Evolutionary conservation across 2,797 vertebrate genomes (phyloP).

Genomic region (Hippocampus kuda): DNA sequence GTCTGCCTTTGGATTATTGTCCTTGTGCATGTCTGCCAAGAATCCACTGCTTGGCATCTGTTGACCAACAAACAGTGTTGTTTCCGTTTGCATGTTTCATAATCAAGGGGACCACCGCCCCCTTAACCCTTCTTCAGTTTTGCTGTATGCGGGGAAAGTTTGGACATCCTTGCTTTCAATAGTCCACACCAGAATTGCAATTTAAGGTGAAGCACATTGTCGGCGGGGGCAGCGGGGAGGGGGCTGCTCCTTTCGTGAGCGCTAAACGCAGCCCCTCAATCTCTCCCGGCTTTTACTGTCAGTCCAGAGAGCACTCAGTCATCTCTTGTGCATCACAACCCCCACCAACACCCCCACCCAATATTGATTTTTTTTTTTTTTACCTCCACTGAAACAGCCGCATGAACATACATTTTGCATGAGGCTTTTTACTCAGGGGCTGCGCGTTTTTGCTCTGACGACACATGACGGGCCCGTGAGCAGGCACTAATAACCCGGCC

Average conservation of each 20-base stretch:
- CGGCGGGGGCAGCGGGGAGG: constrained; percentile 34
- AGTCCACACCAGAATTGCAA: constrained; percentile 85
- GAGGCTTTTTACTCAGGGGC: constrained; percentile 89
- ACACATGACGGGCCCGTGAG: constrained; percentile 90
- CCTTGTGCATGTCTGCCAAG: background rate
- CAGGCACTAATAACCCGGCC: constrained; percentile 79
- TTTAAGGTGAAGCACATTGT: constrained; percentile 84
- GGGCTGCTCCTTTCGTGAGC: constrained; percentile 76
- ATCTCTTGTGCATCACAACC: constrained; percentile 81
- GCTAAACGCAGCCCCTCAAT: constrained; percentile 85
- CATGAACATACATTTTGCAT: constrained; percentile 99
- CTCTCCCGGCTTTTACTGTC: constrained; percentile 98
- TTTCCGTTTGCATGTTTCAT: background rate
- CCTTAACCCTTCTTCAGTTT: too few relatives aligned
- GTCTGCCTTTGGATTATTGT: constrained; percentile 67
- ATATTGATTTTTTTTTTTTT: constrained; percentile 87
- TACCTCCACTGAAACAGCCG: constrained; percentile 87
- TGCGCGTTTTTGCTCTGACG: constrained; percentile 83
- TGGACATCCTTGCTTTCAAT: background rate
- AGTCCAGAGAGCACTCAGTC: constrained; percentile 96
- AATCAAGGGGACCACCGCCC: background rate
- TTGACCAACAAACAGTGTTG: too few relatives aligned
- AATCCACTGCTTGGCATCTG: background rate
- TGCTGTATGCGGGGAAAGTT: background rate
- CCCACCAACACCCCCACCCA: constrained; percentile 66